Base-by-base conservation (phyloP, 2,113 vertebrate genomes). In the Sisor rabdophorus region DNA sequence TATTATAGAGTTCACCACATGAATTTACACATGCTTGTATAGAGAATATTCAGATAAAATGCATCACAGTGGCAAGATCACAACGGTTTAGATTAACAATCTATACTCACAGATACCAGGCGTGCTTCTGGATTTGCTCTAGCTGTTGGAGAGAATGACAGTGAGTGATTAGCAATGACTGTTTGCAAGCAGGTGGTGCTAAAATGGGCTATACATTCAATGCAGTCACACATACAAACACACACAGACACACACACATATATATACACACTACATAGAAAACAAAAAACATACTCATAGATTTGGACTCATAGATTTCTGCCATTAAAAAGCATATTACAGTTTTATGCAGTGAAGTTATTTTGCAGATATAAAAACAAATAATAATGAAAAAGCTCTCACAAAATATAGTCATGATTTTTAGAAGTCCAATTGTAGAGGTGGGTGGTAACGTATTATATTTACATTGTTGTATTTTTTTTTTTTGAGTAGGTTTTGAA, bases 91-190 rank as follows among this genome's bases (percentile, higher is more conserved):
- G 60, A 75, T 2, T 19, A 72, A 61, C 72, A 58, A 78, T 1
- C 17, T 30, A 79, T 91, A 96, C 95, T 96, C 88, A 96, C 95
- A 91, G 90, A 88, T 95, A 96, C 95, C 95, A 96, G 79, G 93
- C 89, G 53, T 96, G 95, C 86, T 95, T 96, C 92, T 96, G 93
- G 84, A 96, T 96, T 85, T 93, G 92, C 83, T 96, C 95, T 87
- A 96, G 92, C 95, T 95, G 89, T 84, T 84, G 78, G 76, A 85
- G 81, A 82, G 84, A 70, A 86, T 73, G 83, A 86, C 91, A 87
- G 87, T 86, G 81, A 78, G 77, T 79, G 30, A 84, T 89, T 89
- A 89, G 80, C 81, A 79, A 60, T 81, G 85, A 81, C 79, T 87
- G 85, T 77, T 82, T 65, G 72, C 77, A 84, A 77, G 84, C 85